Conservation (phyloP, 2,797 vertebrate genomes). For the Rhinoraja longicauda region DNA sequence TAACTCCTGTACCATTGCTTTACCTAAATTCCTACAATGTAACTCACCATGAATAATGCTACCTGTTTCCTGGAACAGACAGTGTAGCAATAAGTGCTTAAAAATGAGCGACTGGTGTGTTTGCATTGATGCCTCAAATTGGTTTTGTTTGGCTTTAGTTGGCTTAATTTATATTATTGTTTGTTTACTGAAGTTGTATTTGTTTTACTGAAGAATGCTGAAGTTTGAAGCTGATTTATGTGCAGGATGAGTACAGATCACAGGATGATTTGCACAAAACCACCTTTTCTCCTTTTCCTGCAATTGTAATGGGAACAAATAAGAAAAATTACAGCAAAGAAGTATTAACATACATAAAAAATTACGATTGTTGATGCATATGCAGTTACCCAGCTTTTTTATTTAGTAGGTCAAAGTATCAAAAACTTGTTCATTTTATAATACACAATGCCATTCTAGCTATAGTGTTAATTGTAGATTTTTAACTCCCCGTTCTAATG, state of each 20-base stretch:
- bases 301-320: not conserved
- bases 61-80: not conserved
- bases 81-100: not conserved
- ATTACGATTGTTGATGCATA: not conserved
- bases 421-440: not conserved
- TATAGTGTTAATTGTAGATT: not conserved
- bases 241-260: not conserved
- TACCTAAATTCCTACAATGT: not conserved
- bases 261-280: not conserved
- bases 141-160: no score
- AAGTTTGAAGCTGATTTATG: not conserved
- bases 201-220: not conserved
- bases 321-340: not conserved
- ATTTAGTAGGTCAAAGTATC: not conserved
- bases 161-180: no score
- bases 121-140: not conserved
- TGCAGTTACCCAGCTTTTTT: not conserved
- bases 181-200: no score
- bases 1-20: not conserved
- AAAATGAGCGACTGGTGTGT: not conserved
- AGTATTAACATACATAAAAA: not conserved
- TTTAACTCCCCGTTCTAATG: not conserved
- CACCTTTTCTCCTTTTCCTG: constrained; percentile 1
- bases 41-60: constrained; percentile 15
- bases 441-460: not conserved